Conservation (phyloP, 2,888 invertebrate genomes). For the Ectemnius cavifrons region DNA sequence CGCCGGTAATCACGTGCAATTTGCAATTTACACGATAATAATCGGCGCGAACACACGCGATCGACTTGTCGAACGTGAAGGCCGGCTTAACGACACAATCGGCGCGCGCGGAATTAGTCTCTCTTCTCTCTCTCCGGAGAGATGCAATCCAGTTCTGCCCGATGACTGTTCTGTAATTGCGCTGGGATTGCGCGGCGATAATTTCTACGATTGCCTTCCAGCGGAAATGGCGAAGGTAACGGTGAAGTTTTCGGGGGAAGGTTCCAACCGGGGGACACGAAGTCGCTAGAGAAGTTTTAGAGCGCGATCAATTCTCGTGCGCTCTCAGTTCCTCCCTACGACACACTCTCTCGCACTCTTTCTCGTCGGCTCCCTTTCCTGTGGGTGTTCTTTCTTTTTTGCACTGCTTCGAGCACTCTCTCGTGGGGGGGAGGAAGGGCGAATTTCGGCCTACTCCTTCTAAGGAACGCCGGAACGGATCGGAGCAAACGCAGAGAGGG, state of each 20-base stretch:
- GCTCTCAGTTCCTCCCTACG: constrained; percentile 16
- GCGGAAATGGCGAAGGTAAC: background rate
- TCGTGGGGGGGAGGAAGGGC: constrained; percentile 31
- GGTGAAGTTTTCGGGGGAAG: background rate
- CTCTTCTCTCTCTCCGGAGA: background rate
- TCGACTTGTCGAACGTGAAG: constrained; percentile 34
- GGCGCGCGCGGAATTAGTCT: background rate
- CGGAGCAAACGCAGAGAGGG: constrained; percentile 23
- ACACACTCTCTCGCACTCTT: constrained; percentile 35
- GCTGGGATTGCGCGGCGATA: constrained; percentile 9
- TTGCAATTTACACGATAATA: constrained; percentile 44
- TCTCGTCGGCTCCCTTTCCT: constrained; percentile 42
- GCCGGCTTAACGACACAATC: constrained; percentile 17
- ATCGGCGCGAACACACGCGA: constrained; percentile 40
- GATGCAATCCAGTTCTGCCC: background rate
- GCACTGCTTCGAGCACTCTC: constrained; percentile 31
- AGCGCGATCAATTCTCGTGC: constrained; percentile 36
- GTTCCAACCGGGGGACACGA: background rate
- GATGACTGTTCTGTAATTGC: background rate
- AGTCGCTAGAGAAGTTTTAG: constrained; percentile 1
- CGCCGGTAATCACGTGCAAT: constrained; percentile 40
- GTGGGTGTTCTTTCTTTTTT: constrained; percentile 52
- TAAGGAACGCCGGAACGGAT: constrained; percentile 62
- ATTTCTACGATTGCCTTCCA: background rate
- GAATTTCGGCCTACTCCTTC: constrained; percentile 60